Percentiles rank a stretch among this genome's conserved stretches.
These are phyloP conservation scores for Craniophora ligustri DNA, from an alignment of 2,888 invertebrate genomes.

Conservation along the genomic window DNA sequence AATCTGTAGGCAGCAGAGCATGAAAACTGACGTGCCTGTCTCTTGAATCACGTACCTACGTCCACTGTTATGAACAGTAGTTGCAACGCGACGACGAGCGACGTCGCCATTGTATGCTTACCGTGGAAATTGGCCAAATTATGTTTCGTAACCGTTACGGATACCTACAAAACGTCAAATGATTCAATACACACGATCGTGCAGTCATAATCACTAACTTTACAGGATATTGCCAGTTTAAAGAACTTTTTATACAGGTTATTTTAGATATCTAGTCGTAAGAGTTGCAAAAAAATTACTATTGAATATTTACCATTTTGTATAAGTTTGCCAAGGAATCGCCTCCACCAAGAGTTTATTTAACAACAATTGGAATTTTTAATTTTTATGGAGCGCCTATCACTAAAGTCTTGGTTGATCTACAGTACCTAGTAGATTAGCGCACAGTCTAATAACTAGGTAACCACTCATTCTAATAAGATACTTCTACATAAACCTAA, in stretches of 20 bases:
- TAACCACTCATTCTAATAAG: too few species aligned
- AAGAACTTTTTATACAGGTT: constrained; percentile 14
- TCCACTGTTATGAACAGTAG: constrained; percentile 49
- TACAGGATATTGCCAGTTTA: constrained; percentile 24
- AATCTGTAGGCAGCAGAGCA: constrained; percentile 49
- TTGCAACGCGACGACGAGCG: constrained; percentile 46
- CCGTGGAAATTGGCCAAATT: constrained; percentile 71
- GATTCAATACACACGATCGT: constrained; percentile 35
- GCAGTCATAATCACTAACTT: constrained; percentile 9
- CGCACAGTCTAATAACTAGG: too few species aligned
- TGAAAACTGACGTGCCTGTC: constrained; percentile 55
- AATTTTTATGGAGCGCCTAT: too few species aligned
- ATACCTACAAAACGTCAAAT: constrained; percentile 49
- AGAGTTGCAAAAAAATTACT: neutral
- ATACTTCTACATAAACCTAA: too few species aligned
- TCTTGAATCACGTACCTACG: constrained; percentile 58
- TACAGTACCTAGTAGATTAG: too few species aligned
- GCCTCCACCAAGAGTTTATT: too few species aligned
- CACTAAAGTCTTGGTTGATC: too few species aligned
- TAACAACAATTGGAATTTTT: too few species aligned
- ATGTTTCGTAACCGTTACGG: constrained; percentile 71
- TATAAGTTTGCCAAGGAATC: too few species aligned
- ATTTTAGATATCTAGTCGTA: neutral
- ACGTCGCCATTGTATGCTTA: constrained; percentile 63
- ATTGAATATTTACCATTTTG: neutral